A percentile compares a stretch with the other conserved stretches of the same genome.
These are phyloP conservation scores for Odontocerum albicorne DNA, from an alignment of 2,888 invertebrate species.

Conservation along the genomic window DNA sequence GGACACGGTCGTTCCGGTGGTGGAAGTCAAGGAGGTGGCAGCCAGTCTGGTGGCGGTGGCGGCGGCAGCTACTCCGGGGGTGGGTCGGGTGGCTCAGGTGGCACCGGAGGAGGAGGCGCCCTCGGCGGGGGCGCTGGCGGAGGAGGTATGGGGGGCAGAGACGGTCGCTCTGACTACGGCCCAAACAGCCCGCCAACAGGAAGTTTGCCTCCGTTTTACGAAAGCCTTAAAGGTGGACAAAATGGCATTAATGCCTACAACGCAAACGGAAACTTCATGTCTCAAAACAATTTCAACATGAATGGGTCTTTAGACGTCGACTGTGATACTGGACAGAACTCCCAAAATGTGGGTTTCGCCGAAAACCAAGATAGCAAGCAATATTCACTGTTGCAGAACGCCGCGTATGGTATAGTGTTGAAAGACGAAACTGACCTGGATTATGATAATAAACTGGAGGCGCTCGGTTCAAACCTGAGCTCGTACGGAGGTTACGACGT, in stretches of 20 bases:
- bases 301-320: conserved; percentile 73
- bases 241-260: conserved; percentile 68
- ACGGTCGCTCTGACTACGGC: conserved; percentile 83
- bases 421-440: conserved; percentile 80
- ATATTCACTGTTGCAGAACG: conserved; percentile 79
- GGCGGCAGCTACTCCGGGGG: conserved; percentile 52
- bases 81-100: conserved; percentile 59
- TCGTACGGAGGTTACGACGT: conserved; percentile 66
- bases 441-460: conserved; percentile 74
- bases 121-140: conserved; percentile 70
- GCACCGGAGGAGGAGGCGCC: conserved; percentile 59
- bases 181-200: conserved; percentile 87
- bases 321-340: conserved; percentile 69
- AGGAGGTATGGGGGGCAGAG: conserved; percentile 76
- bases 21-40: conserved; percentile 55
- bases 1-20: conserved; percentile 76
- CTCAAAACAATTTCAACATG: conserved; percentile 67
- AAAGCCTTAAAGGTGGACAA: conserved; percentile 80
- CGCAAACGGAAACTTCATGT: conserved; percentile 63
- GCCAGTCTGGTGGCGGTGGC: conserved; percentile 53
- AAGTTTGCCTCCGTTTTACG: conserved; percentile 86
- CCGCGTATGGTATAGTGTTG: conserved; percentile 76
- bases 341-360: conserved; percentile 47
- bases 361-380: conserved; percentile 63
- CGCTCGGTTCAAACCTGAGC: conserved; percentile 58